Base-by-base conservation (phyloP, 2,888 invertebrate species). In the Penaeus monodon region DNA sequence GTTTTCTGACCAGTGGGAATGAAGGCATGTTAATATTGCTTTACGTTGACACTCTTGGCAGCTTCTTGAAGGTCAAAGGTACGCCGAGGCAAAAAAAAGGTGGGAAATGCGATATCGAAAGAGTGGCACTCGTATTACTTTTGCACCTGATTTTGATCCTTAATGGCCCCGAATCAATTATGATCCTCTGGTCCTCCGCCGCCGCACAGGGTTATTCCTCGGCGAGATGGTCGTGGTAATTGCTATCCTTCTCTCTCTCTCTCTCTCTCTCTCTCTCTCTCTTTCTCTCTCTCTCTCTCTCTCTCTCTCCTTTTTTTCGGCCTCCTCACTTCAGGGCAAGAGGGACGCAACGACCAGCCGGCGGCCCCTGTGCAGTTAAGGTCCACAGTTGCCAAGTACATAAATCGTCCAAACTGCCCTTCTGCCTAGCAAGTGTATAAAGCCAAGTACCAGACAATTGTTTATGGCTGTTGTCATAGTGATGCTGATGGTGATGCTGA, bases 91-190 rank as follows among this genome's bases (percentile, higher is more conserved):
- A 27, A 64, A 64, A 73, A 44, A 80, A 80, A 74, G 68, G 79
- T 80, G 73, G 57, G 70, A 73, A 85, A 80, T 73, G 85, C 57
- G 68, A 49, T 33, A 70, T 20, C 65, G 24, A 29, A 79, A 38
- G 85, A 80, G 63, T 80, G 85, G 80, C 85, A 85, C 85, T 85
- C 85, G 14, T 73, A 29, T 85, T 57, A 73, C 85, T 80, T 64
- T 38, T 73, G 73, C 63, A 57, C 73, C 24, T 65, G 73, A 85
- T 57, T 85, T 73, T 80, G 80, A 80, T 74, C 85, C 85, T 85
- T 85, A 85, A 85, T 85, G 85, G 80, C 80, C 79, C 27, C 79
- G 68, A 80, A 85, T 85, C 85, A 85, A 85, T 85, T 85, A 80
- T 73, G 85, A 80, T 78, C 70, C 80, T 85, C 85, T 85, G 85